Evolutionary conservation across 2,113 vertebrate genomes (phyloP).

Genomic region (Cariama cristata): DNA sequence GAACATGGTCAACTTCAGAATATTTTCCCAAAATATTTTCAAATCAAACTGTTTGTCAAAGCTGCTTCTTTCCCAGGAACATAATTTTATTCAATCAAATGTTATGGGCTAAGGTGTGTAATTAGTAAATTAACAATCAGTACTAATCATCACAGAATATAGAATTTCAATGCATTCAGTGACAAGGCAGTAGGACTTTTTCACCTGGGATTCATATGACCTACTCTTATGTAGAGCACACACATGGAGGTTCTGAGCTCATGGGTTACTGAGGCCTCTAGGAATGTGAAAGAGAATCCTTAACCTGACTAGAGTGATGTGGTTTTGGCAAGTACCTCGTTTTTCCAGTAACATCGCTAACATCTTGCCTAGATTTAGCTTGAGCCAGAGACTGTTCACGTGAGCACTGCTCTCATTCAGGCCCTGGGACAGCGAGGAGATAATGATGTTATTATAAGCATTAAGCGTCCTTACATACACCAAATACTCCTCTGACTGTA

Average conservation of each 20-base stretch:
- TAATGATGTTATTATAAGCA: not conserved
- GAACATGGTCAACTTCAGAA: not conserved
- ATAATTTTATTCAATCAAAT: not conserved
- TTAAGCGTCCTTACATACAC: not conserved
- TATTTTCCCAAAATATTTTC: not conserved
- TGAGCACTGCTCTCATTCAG: not conserved
- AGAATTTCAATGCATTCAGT: not conserved
- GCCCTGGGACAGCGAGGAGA: not conserved
- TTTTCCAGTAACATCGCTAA: not conserved
- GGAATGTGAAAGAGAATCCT: not conserved
- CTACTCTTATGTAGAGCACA: not conserved
- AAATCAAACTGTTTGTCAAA: not conserved
- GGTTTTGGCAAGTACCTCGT: not conserved
- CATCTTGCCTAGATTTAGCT: not conserved
- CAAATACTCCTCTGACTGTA: not conserved
- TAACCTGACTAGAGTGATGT: not conserved
- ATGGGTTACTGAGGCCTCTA: not conserved
- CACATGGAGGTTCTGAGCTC: fast-evolving
- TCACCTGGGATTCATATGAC: not conserved
- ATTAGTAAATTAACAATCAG: not conserved
- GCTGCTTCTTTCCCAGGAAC: not conserved
- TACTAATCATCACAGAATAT: not conserved
- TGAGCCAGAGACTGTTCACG: not conserved
- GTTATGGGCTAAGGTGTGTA: not conserved
- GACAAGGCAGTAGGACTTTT: not conserved